Base-by-base conservation (phyloP, 92 coral and sea anemone species). In the Siderastrea siderea region DNA sequence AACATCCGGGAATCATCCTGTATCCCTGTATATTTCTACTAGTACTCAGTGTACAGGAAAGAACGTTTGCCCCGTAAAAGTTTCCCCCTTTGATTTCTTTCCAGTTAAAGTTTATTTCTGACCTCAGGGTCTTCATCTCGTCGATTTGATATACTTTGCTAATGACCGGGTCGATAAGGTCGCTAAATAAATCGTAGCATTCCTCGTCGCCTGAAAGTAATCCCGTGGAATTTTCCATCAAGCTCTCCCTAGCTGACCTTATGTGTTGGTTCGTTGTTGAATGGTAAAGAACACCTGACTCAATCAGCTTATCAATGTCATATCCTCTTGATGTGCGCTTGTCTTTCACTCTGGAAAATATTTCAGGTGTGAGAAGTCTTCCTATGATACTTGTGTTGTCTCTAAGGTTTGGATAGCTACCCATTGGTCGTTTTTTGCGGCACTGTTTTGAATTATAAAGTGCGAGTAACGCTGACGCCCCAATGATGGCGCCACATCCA, bases 181-280 rank as follows among this genome's bases (percentile, higher is more conserved):
- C 87, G 52, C 80, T 88, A 68, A 90, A 90, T 4, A 67, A 59
- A 57, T 85, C 87, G 81, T 90, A 85, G 67, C 93, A 85, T 74
- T 90, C 93, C 69, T 90, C 93, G 70, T 90, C 93, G 50, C 90
- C 87, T 69, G 88, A 45, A 19, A 80, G 65, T 45, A 80, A 68
- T 13, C 85, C 85, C 47, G 65, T 46, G 2, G 76, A 46, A 19
- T 80, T 80, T 58, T 50, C 46, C 62, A 12, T 38, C 26, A 44
- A 66, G 4, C 52, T 3, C 52, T 66, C 74, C n/a, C 58, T 15
- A 15, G 79, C 80, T 5, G 87, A 64, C 38, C 15, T 47, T 79
- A 53, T 26, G 38, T 26, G 38, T 26, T 48, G 66, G 12, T 73
- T 5, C 45, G 51, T 62, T 43, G n/a, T 65, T 74, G 75, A 61